These are phyloP conservation scores for Hoplostethus mediterraneus DNA, from an alignment of 2,797 vertebrate genomes.

Conservation along the genomic window DNA sequence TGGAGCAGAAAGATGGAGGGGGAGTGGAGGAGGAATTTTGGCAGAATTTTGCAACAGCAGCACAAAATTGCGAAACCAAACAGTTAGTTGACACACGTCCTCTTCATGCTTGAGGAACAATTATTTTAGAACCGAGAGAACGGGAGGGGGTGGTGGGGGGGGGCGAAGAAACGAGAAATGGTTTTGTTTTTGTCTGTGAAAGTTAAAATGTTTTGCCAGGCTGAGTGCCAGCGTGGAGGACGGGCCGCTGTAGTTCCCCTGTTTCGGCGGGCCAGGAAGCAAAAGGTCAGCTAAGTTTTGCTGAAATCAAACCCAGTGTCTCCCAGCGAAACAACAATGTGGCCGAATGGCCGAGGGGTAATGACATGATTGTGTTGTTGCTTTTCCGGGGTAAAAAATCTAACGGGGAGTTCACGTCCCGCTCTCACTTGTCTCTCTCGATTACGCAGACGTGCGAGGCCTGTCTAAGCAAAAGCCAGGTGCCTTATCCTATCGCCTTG, in stretches of 20 bases:
- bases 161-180: conserved; percentile 50
- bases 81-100: conserved; percentile 60
- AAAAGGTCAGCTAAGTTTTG: conserved; percentile 74
- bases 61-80: conserved; percentile 63
- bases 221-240: conserved; percentile 66
- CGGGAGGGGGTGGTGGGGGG: conserved; percentile 32
- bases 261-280: conserved; percentile 62
- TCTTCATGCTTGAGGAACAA: conserved; percentile 51
- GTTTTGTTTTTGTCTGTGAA: conserved; percentile 78
- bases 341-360: conserved; percentile 64
- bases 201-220: conserved; percentile 79
- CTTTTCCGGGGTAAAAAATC: conserved; percentile 69
- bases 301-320: conserved; percentile 75
- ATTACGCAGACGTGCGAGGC: conserved; percentile 68
- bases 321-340: conserved; percentile 73
- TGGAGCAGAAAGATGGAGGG: conserved; percentile 68
- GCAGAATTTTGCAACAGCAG: conserved; percentile 80
- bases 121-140: conserved; percentile 61
- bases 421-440: conserved; percentile 58
- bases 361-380: conserved; percentile 73
- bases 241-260: conserved; percentile 64
- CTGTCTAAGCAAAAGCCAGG: conserved; percentile 71
- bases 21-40: conserved; percentile 53
- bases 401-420: conserved; percentile 57
- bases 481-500: conserved; percentile 69